These are phyloP conservation scores for Drosophila nigrodunni DNA, from an alignment of 1,140 invertebrate genomes.

Conservation along the genomic window DNA sequence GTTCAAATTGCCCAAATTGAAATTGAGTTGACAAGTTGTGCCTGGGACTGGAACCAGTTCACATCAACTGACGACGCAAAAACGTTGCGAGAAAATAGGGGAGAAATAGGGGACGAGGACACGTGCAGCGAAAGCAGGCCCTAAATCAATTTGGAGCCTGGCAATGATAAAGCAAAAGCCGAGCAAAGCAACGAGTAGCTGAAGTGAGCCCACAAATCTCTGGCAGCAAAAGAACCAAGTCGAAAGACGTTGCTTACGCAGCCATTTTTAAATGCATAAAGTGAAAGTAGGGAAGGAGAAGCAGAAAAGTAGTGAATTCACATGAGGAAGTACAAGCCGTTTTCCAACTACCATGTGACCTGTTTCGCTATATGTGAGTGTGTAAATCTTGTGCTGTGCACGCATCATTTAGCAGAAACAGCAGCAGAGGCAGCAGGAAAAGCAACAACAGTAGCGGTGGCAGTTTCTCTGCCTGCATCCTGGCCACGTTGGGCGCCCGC, in stretches of 20 bases:
- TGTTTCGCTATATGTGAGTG: conserved; percentile 27
- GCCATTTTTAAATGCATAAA: conserved; percentile 78
- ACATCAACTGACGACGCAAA: conserved; percentile 5
- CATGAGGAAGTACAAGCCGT: conserved; percentile 2
- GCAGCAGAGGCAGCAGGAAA: background rate
- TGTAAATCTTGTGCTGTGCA: conserved; percentile 41
- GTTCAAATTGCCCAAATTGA: conserved; percentile 82
- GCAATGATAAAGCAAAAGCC: conserved; percentile 49
- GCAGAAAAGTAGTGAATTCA: background rate
- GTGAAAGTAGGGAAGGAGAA: conserved; percentile 7
- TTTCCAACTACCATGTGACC: conserved; percentile 41
- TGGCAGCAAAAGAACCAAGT: conserved; percentile 7
- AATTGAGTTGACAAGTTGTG: conserved; percentile 82
- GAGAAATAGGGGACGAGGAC: background rate
- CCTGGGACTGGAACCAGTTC: conserved; percentile 48
- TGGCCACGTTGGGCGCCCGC: background rate
- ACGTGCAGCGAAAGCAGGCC: conserved; percentile 16
- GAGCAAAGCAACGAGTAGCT: conserved; percentile 49
- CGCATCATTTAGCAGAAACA: conserved; percentile 61
- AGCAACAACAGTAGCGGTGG: conserved; percentile 2
- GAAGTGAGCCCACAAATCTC: conserved; percentile 65
- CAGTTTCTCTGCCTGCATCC: background rate
- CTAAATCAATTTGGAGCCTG: conserved; percentile 72
- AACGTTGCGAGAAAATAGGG: background rate
- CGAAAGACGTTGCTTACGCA: conserved; percentile 69